Evolutionary conservation across 2,113 vertebrate species (phyloP).

Genomic region (Dasyurus viverrinus): DNA sequence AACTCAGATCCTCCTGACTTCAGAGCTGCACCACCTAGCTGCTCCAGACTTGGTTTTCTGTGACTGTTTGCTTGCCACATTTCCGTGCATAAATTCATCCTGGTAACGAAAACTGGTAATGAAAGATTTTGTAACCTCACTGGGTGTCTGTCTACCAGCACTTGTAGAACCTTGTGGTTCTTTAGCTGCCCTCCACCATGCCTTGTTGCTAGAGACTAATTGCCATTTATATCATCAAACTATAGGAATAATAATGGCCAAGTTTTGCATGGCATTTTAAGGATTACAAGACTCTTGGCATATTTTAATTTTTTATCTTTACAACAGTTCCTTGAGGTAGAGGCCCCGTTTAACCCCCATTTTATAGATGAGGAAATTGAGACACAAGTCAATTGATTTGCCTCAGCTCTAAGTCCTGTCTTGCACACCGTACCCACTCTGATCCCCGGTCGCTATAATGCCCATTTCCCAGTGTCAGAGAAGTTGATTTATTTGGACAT

Average conservation of each 20-base stretch:
- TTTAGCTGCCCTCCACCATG: not conserved
- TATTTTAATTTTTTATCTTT: not conserved
- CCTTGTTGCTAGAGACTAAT: not conserved
- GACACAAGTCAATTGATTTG: not conserved
- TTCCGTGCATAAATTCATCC: not conserved
- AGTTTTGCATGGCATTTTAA: not conserved
- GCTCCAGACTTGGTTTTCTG: not conserved
- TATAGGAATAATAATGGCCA: not conserved
- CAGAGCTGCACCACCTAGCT: too few relatives aligned
- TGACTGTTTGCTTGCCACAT: not conserved
- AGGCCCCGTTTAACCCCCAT: not conserved
- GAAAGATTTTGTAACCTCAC: not conserved
- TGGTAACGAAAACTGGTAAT: not conserved
- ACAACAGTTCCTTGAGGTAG: not conserved
- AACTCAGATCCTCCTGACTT: too few relatives aligned
- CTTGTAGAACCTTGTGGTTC: not conserved
- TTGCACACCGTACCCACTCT: not conserved
- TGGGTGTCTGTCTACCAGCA: not conserved
- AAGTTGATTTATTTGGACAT: not conserved
- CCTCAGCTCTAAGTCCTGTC: not conserved
- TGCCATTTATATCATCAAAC: not conserved
- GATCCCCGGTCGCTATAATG: not conserved
- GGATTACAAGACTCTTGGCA: not conserved
- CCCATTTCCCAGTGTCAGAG: not conserved
- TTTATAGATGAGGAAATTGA: not conserved